Percentiles rank a stretch among this genome's conserved stretches.
phyloP scores from a whole-genome alignment of 2,797 vertebrate genomes.

The Pristis pectinata region DNA sequence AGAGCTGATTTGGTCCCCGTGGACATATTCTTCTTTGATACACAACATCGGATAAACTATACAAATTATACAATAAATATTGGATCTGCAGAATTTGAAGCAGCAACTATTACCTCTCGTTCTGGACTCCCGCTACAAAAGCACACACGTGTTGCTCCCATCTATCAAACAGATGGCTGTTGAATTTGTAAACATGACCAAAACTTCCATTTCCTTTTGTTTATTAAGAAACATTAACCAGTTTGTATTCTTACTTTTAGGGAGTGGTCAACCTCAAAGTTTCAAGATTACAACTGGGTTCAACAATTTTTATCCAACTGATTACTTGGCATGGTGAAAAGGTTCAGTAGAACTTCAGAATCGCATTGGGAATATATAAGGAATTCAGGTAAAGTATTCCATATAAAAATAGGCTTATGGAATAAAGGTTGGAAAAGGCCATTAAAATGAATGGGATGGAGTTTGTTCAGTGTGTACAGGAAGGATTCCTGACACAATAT shows the following conservation, averaged over 20 bases:
- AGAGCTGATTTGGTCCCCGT: no score
- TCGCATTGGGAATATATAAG: not conserved
- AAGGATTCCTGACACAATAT: no score
- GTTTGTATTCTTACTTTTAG: not conserved
- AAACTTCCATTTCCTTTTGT: no score
- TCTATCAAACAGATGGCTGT: no score
- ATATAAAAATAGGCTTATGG: not conserved
- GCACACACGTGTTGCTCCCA: no score
- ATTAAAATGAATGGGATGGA: not conserved
- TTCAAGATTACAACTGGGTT: not conserved
- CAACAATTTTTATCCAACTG: not conserved
- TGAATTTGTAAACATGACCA: no score
- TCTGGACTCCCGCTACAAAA: not conserved
- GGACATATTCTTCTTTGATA: no score
- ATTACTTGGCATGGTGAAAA: not conserved
- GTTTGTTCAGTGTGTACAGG: no score
- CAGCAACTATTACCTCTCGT: not conserved
- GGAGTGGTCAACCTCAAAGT: not conserved
- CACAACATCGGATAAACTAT: no score
- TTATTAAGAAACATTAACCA: not conserved
- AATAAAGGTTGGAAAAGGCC: not conserved
- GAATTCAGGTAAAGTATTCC: not conserved
- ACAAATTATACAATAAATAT: not conserved
- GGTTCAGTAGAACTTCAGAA: not conserved
- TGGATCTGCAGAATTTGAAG: not conserved